Conservation (phyloP, 2,113 vertebrate species). For the Cyprinodon tularosa region DNA sequence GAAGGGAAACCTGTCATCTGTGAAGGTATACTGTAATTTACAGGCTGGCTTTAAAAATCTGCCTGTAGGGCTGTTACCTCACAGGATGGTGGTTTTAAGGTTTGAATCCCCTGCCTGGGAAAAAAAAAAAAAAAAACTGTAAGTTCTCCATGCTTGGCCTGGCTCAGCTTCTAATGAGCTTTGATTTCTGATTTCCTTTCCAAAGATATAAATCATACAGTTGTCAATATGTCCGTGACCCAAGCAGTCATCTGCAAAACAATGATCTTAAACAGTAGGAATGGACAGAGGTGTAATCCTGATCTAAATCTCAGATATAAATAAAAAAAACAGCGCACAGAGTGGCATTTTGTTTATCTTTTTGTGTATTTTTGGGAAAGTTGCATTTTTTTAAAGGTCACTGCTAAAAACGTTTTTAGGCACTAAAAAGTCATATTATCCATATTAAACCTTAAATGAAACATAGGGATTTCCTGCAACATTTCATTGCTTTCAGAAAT, state of each 20-base stretch:
- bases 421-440: neutral
- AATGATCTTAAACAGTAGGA: neutral
- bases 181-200: neutral
- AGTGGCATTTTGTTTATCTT: neutral
- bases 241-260: neutral
- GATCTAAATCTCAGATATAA: neutral
- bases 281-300: neutral
- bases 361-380: too few species aligned
- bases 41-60: neutral
- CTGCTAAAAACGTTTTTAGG: neutral
- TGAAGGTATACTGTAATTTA: neutral
- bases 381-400: neutral
- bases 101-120: neutral
- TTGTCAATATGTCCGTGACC: too few species aligned
- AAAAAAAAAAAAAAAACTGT: neutral
- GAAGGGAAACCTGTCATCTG: neutral
- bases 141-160: neutral
- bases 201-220: neutral
- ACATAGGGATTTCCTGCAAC: neutral
- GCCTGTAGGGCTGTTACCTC: neutral
- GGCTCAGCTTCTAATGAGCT: neutral
- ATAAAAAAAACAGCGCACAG: too few species aligned
- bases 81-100: neutral
- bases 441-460: neutral
- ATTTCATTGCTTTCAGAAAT: neutral